A percentile compares a stretch with the other conserved stretches of the same genome.
These are phyloP conservation scores for Venturia canescens DNA, from an alignment of 1,140 invertebrate genomes.

Conservation along the genomic window DNA sequence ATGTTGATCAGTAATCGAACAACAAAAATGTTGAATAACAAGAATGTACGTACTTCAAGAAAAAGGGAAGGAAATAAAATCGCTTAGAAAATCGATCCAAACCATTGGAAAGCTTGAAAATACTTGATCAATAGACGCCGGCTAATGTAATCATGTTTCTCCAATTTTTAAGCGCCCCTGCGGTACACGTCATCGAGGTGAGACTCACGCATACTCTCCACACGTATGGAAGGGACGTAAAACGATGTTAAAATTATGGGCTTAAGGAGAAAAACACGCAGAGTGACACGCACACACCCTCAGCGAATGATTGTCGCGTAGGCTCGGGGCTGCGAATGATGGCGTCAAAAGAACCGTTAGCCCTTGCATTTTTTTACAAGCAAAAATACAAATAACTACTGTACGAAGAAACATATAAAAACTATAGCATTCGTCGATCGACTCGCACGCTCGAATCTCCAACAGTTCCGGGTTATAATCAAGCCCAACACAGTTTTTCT, in stretches of 20 bases:
- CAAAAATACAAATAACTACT: neutral
- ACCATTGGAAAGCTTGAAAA: no score
- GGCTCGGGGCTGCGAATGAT: no score
- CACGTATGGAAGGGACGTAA: neutral
- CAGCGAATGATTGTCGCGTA: neutral
- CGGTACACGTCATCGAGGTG: neutral
- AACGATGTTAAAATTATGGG: constrained; percentile 31
- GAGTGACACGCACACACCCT: neutral
- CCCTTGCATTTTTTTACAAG: neutral
- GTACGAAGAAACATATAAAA: neutral
- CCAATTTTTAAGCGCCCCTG: neutral
- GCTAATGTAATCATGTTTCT: neutral
- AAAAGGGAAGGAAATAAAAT: no score
- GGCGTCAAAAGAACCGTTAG: neutral
- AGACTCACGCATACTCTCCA: no score
- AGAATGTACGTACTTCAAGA: no score
- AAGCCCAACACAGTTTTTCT: neutral
- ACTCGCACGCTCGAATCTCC: neutral
- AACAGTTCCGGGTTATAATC: neutral
- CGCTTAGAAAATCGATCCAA: no score
- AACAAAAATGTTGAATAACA: no score
- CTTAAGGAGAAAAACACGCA: neutral
- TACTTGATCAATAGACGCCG: no score
- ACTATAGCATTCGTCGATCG: neutral
- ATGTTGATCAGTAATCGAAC: no score